phyloP scores from a whole-genome alignment of 2,797 vertebrate genomes.

The Oreonectes daqikongensis region DNA sequence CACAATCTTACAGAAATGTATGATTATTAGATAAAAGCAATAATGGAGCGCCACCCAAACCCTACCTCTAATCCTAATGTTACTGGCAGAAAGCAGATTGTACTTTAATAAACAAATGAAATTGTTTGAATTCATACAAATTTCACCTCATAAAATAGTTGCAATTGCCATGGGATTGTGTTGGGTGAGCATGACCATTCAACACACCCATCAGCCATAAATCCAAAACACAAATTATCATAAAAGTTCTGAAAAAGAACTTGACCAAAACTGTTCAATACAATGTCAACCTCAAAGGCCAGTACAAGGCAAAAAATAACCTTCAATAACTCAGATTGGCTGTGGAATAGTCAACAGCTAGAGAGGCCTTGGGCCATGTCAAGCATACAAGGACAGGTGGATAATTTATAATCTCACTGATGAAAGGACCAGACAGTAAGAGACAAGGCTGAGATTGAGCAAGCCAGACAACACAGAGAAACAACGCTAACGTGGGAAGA shows the following conservation, averaged over 20 bases:
- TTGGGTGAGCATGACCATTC: neutral
- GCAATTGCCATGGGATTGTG: neutral
- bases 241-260: neutral
- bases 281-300: neutral
- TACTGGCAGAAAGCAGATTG: too few relatives aligned
- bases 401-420: conserved; percentile 23
- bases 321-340: conserved; percentile 20
- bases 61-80: too few relatives aligned
- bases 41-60: too few relatives aligned
- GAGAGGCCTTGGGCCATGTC: neutral
- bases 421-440: conserved; percentile 18
- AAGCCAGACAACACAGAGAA: conserved; percentile 8
- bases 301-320: conserved; percentile 8
- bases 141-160: too few relatives aligned
- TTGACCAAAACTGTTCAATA: conserved; percentile 3
- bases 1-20: neutral
- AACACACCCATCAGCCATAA: too few relatives aligned
- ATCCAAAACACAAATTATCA: too few relatives aligned
- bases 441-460: conserved; percentile 3
- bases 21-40: too few relatives aligned
- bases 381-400: conserved; percentile 9
- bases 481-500: conserved; percentile 24
- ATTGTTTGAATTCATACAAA: too few relatives aligned
- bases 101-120: too few relatives aligned
- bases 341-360: conserved; percentile 17